Conservation (phyloP, 2,797 vertebrate species). For the Chaenodraco wilsoni region DNA sequence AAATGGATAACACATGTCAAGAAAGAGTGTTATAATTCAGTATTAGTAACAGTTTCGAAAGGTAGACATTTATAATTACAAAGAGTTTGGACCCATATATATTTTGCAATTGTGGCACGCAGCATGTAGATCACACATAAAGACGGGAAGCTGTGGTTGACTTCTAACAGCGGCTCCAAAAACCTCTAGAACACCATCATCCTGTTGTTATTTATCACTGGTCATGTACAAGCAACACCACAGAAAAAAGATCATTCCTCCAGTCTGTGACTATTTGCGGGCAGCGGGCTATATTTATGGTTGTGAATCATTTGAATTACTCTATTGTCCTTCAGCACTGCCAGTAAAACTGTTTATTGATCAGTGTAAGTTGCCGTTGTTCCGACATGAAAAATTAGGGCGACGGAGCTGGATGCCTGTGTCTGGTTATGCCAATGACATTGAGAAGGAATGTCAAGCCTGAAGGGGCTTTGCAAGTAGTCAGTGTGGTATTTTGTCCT, state of each 20-base stretch:
- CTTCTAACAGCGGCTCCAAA: constrained; percentile 38
- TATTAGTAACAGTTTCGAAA: not conserved
- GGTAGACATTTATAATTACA: not conserved
- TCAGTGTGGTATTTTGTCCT: constrained; percentile 74
- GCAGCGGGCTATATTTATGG: constrained; percentile 53
- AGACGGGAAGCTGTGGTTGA: constrained; percentile 42
- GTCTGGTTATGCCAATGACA: constrained; percentile 71
- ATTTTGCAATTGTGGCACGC: constrained; percentile 7
- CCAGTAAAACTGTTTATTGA: constrained; percentile 70
- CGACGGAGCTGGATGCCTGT: constrained; percentile 47
- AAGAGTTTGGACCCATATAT: not conserved
- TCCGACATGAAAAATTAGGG: constrained; percentile 69
- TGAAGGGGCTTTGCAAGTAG: constrained; percentile 67
- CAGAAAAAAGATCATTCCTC: constrained; percentile 27
- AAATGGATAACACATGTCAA: constrained; percentile 12
- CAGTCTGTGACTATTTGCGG: constrained; percentile 26
- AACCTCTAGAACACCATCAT: constrained; percentile 20
- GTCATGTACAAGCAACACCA: constrained; percentile 20
- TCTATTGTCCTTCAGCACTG: constrained; percentile 56
- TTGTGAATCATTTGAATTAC: constrained; percentile 58
- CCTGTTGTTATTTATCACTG: constrained; percentile 18
- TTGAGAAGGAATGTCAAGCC: constrained; percentile 76
- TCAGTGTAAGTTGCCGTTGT: constrained; percentile 66
- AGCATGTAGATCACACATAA: constrained; percentile 53
- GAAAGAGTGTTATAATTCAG: not conserved